A percentile compares a stretch with the other conserved stretches of the same genome.
phyloP scores from a whole-genome alignment of 2,888 invertebrate genomes.

The Rambutsinella grinnellia region DNA sequence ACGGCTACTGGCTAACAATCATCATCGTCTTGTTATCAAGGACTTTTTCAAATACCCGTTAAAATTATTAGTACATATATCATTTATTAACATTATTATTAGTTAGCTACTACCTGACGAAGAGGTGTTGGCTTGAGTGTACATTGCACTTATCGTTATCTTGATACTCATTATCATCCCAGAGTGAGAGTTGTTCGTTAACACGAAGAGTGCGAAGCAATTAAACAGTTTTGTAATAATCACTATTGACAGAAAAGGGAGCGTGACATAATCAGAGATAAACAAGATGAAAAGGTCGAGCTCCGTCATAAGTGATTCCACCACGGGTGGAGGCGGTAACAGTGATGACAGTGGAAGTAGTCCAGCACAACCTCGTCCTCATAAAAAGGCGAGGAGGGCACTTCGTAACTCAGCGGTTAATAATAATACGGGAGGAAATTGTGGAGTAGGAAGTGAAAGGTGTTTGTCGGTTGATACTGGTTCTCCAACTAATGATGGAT shows the following conservation, averaged over 20 bases:
- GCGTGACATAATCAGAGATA: conserved; percentile 5
- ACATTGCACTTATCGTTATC: conserved; percentile 16
- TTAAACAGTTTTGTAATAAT: conserved; percentile 31
- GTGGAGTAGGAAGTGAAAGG: conserved; percentile 1
- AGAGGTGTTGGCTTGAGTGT: too few relatives aligned
- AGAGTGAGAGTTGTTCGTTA: not conserved
- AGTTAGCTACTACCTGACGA: conserved; percentile 21
- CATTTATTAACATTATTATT: conserved; percentile 31
- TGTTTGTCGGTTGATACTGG: not conserved
- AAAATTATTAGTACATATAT: conserved; percentile 51
- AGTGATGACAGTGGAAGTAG: conserved; percentile 18
- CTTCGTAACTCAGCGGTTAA: conserved; percentile 4
- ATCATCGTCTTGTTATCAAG: conserved; percentile 21
- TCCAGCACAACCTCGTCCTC: conserved; percentile 23
- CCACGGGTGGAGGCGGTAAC: conserved; percentile 3
- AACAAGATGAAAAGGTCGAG: conserved; percentile 26
- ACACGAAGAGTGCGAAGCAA: conserved; percentile 42
- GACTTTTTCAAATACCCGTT: conserved; percentile 51
- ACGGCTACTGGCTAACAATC: conserved; percentile 2
- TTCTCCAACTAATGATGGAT: not conserved
- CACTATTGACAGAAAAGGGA: conserved; percentile 7
- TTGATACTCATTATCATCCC: not conserved
- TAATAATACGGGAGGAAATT: not conserved
- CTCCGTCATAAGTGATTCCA: not conserved
- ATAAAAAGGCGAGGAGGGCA: conserved; percentile 39